A percentile compares a stretch with the other conserved stretches of the same genome.
Conservation (phyloP, 2,888 invertebrate species). For the Cerastis leucographa region DNA sequence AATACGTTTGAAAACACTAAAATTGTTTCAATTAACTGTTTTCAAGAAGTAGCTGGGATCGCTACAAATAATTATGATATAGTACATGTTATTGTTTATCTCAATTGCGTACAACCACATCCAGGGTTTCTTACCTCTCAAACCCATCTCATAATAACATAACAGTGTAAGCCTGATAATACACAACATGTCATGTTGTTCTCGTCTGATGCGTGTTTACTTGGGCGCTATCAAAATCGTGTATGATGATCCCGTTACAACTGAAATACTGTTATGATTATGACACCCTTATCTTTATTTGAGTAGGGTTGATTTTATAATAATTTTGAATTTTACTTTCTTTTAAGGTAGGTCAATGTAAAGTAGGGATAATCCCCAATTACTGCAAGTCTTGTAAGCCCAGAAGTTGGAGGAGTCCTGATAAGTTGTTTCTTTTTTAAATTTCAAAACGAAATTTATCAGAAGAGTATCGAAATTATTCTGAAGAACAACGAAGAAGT, state of each 20-base stretch:
- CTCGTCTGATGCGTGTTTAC: conserved; percentile 23
- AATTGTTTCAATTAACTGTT: too few relatives aligned
- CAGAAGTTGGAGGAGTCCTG: background rate
- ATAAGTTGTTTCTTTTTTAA: background rate
- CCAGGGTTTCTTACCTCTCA: background rate
- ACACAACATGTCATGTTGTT: conserved; percentile 31
- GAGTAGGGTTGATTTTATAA: conserved; percentile 14
- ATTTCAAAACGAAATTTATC: background rate
- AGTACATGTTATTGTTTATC: background rate
- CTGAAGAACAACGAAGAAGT: background rate
- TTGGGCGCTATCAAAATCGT: conserved; percentile 14
- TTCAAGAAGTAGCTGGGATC: background rate
- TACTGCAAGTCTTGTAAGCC: background rate
- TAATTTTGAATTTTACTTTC: background rate
- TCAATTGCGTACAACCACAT: background rate
- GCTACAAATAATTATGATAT: background rate
- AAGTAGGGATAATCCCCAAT: background rate
- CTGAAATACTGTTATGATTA: conserved; percentile 11
- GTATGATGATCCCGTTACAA: background rate
- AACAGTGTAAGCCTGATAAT: conserved; percentile 30
- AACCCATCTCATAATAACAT: conserved; percentile 16
- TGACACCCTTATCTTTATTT: conserved; percentile 9
- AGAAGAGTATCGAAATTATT: too few relatives aligned
- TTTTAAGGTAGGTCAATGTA: background rate
- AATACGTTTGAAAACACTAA: too few relatives aligned